Evolutionary conservation across 2,888 invertebrate genomes (phyloP), one percentile per base, ranked within the genome.

Genomic region (Sinelater perroti): DNA sequence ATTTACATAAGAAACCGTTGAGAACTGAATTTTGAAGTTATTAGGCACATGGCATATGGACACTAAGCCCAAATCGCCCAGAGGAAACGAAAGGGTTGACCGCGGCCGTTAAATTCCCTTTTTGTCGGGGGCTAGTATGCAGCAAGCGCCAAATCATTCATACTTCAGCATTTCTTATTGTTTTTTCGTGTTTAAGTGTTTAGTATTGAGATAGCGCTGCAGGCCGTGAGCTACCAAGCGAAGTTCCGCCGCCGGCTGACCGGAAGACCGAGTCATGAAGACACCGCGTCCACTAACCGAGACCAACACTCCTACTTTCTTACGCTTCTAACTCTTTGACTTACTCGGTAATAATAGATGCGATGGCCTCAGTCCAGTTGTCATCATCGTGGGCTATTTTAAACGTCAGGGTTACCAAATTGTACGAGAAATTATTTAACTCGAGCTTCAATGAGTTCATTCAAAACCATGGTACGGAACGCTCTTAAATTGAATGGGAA

Each of bases 181-280:
- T 63, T 64, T 65, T 60, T 57, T 51, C 24, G 30, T 60, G 44
- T 57, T 61, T 33, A 57, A 62, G 56, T 67, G 67, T 65, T 63
- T 63, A 64, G 65, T 65, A 62, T 61, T 50, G 59, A 67, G 65
- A 67, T 64, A 64, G 61, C 58, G 59, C 59, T 60, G 58, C 56
- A 46, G 47, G 53, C 49, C 54, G 66, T 61, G 65, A 62, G 63
- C 65, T 62, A 57, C 67, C 65, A 71, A 65, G 70, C 72, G 71
- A 58, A 71, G 70, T 71, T 72, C 72, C 72, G 71, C 65, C 61
- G 70, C 69, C 71, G 71, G 72, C 70, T 72, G 72, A 72, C 72
- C 72, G 72, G 72, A 72, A 70, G 71, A 66, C 68, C 68, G 67
- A 69, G 67, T 70, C 70, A 69, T 68, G 69, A 68, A 69, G 69